Evolutionary conservation across 2,113 vertebrate genomes (phyloP), one percentile per base, ranked within the genome.

Genomic region (Stigmatopora argus): DNA sequence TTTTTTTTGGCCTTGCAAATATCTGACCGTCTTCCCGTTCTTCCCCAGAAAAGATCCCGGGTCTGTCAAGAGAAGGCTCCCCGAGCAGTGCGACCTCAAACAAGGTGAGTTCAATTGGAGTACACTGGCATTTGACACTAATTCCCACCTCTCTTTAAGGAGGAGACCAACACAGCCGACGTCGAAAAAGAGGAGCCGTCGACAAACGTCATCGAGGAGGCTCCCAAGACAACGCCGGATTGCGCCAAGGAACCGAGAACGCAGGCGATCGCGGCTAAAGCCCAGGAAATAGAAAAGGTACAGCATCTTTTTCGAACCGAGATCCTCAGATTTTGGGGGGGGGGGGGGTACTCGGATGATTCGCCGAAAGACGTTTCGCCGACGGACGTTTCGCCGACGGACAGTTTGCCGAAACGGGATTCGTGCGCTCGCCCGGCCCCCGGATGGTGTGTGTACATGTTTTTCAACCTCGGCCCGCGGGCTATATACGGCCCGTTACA

Each of bases 211-310:
- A 15, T 87, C 45, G 78, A 88, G 0, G 92, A 93, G 1, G 79
- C 53, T 66, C 73, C 85, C 0, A 92, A 92, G 57, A 57, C 90
- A 8, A 49, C 92, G 0, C 78, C 87, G 0, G 94, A 94, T 11
- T 88, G 79, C 56, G 91, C 93, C 10, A 84, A 90, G 35, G 91
- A 92, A 48, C 90, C 83, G 41, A 91, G 96, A 64, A 91, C 94
- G 62, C 87, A 91, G 82, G 94, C 94, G 73, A 97, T 98, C 79
- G 89, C 94, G 62, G 77, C 90, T 62, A 99, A 98, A 87, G 96
- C 94, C 57, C 92, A 91, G 83, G 96, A 98, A 71, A 98, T 99
- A 51, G 95, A 98, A 73, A 93, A 96, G 94, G 97, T 98, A 77
- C 17, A 45, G 0, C 26, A 31, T 31, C 26, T 12, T 59, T 47